Evolutionary conservation across 2,888 invertebrate genomes (phyloP).

Genomic region (Iphiclides podalirius): DNA sequence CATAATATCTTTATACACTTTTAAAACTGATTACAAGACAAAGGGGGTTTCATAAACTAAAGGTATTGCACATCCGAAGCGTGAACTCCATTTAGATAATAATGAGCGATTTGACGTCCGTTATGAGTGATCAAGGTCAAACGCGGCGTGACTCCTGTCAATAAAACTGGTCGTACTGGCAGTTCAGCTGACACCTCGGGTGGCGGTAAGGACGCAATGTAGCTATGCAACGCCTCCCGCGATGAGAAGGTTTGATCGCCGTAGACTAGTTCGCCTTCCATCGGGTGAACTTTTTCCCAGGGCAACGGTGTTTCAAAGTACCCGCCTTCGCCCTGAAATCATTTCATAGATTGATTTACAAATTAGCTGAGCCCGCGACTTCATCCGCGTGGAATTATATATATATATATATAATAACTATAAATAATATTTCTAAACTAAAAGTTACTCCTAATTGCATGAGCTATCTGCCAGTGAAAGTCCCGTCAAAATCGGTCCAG

Average conservation of each 20-base stretch:
- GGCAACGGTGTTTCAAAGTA: conserved; percentile 59
- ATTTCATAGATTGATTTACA: too few relatives aligned
- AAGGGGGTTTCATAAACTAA: too few relatives aligned
- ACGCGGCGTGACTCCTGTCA: conserved; percentile 37
- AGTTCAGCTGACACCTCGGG: conserved; percentile 24
- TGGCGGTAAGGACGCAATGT: conserved; percentile 42
- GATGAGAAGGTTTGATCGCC: conserved; percentile 49
- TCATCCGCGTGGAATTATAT: too few relatives aligned
- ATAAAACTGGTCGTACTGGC: conserved; percentile 41
- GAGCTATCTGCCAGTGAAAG: too few relatives aligned
- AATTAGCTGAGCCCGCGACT: too few relatives aligned
- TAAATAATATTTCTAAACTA: too few relatives aligned
- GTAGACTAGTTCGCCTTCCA: conserved; percentile 42
- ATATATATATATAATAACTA: too few relatives aligned
- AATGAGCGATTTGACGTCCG: conserved; percentile 54
- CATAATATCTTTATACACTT: too few relatives aligned
- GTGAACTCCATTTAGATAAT: conserved; percentile 48
- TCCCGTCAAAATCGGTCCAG: too few relatives aligned
- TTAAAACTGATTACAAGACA: too few relatives aligned
- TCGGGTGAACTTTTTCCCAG: conserved; percentile 43
- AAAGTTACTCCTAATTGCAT: too few relatives aligned
- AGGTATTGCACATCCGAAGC: conserved; percentile 51
- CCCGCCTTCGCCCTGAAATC: conserved; percentile 63
- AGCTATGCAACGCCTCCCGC: conserved; percentile 43
- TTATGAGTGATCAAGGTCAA: conserved; percentile 44